Percentiles rank a stretch among this genome's conserved stretches.
Conservation (phyloP, 2,113 vertebrate genomes). For the Thunnus maccoyii region DNA sequence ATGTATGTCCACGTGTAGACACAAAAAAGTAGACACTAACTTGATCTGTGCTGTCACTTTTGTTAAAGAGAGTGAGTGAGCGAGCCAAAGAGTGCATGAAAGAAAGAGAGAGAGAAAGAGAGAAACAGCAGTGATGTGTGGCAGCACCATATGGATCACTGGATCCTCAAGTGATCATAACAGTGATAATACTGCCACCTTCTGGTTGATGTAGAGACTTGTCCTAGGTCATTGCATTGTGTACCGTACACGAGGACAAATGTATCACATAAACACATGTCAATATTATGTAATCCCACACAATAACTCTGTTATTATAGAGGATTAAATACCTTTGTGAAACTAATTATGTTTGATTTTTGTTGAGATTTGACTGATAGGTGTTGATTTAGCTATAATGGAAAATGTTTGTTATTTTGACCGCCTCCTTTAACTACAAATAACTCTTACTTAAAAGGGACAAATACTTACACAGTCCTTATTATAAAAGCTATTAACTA, state of each 20-base stretch:
- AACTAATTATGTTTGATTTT: neutral
- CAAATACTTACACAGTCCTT: neutral
- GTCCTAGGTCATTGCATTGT: neutral
- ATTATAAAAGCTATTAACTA: neutral
- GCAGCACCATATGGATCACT: slow-evolving; percentile 19
- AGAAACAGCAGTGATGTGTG: slow-evolving; percentile 16
- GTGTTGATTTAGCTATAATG: neutral
- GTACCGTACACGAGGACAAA: neutral
- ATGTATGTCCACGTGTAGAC: neutral
- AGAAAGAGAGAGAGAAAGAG: slow-evolving; percentile 15
- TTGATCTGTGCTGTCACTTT: slow-evolving; percentile 12
- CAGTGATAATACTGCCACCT: slow-evolving; percentile 79
- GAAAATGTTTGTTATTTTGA: neutral
- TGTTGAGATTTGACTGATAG: neutral
- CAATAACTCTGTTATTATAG: too few relatives aligned
- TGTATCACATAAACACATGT: slow-evolving; percentile 3
- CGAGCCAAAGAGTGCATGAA: neutral
- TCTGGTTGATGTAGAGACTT: slow-evolving; percentile 47
- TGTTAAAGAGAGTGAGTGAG: slow-evolving; percentile 15
- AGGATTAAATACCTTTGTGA: neutral
- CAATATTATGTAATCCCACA: neutral
- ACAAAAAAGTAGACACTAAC: slow-evolving; percentile 22
- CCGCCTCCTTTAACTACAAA: neutral
- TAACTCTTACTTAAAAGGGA: neutral
- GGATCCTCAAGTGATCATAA: slow-evolving; percentile 16